Evolutionary conservation across 2,797 vertebrate species (phyloP).

Genomic region (Scolopax rusticola): DNA sequence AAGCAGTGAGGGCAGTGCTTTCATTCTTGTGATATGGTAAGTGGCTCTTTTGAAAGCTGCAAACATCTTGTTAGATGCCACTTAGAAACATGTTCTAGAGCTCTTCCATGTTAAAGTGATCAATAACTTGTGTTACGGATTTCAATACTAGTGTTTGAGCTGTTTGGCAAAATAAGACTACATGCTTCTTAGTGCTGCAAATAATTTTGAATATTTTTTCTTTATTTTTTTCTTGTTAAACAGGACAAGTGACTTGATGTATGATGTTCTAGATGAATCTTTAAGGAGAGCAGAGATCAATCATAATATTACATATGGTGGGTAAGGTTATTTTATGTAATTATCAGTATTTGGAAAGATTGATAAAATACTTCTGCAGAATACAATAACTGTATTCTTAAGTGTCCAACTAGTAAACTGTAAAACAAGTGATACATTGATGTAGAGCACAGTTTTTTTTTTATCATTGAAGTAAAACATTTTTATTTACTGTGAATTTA

Average conservation of each 20-base stretch:
- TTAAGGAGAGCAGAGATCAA: conserved; percentile 97
- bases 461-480: neutral
- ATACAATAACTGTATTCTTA: neutral
- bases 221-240: conserved; percentile 54
- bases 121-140: neutral
- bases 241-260: conserved; percentile 94
- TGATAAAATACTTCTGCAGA: neutral
- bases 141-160: neutral
- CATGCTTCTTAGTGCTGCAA: neutral
- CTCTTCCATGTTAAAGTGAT: neutral
- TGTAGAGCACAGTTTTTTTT: neutral
- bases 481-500: neutral
- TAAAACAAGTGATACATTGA: neutral
- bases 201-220: conserved; percentile 48
- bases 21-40: neutral
- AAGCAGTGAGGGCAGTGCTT: neutral
- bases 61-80: neutral
- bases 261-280: conserved; percentile 96
- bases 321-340: conserved; percentile 55
- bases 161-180: neutral
- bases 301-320: conserved; percentile 98
- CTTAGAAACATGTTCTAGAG: neutral
- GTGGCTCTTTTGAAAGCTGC: neutral
- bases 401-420: neutral
- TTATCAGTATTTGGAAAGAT: neutral